Conservation (phyloP, 2,113 vertebrate genomes). For the Petrocephalus zakoni region DNA sequence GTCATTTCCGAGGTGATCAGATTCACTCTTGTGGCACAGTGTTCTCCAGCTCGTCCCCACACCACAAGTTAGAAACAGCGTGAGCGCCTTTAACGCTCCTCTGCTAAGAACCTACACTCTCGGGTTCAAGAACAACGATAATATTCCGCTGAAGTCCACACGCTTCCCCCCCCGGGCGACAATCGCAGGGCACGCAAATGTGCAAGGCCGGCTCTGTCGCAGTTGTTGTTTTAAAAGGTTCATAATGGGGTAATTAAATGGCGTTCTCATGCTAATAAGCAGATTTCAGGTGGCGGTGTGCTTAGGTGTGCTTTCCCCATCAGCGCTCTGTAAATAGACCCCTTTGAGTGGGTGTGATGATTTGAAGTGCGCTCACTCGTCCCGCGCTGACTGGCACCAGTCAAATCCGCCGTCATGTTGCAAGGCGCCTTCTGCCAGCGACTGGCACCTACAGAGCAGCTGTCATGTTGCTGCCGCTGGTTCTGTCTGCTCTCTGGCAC, state of each 20-base stretch:
- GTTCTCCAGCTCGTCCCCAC: slow-evolving; percentile 68
- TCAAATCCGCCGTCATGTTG: slow-evolving; percentile 34
- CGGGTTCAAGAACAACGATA: not conserved
- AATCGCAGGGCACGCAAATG: not conserved
- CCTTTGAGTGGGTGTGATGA: slow-evolving; percentile 5
- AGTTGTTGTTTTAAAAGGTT: not conserved
- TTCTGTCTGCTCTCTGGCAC: slow-evolving; percentile 1
- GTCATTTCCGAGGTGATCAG: not conserved
- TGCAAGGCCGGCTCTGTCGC: not conserved
- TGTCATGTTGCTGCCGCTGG: slow-evolving; percentile 26
- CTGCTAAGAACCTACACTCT: not conserved
- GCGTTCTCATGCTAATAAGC: slow-evolving; percentile 2
- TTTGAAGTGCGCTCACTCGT: slow-evolving; percentile 2
- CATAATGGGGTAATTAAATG: not conserved
- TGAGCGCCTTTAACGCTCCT: too few species aligned
- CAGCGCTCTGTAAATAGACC: not conserved
- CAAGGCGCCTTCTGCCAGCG: slow-evolving; percentile 24
- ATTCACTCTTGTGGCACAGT: slow-evolving; percentile 33
- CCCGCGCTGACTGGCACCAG: slow-evolving; percentile 43
- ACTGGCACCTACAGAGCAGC: slow-evolving; percentile 22
- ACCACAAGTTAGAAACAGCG: slow-evolving; percentile 39
- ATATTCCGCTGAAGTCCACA: not conserved
- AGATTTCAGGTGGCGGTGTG: not conserved
- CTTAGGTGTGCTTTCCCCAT: not conserved
- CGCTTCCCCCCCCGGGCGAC: not conserved